phyloP scores from a whole-genome alignment of 2,888 invertebrate species.

The Eupithecia tripunctaria region DNA sequence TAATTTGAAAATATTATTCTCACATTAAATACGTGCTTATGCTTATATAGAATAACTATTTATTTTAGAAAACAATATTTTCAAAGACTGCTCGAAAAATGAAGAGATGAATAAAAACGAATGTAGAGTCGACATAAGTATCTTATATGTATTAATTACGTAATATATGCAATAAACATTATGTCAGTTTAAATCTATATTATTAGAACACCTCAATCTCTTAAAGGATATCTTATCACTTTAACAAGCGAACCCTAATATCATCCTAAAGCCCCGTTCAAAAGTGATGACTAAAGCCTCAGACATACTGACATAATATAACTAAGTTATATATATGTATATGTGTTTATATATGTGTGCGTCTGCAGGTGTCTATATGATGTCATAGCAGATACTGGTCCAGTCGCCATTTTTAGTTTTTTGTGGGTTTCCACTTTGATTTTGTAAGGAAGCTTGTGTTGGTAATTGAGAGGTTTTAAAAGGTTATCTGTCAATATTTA shows the following conservation, averaged over 20 bases:
- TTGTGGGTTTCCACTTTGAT: conserved; percentile 42
- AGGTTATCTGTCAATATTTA: not conserved
- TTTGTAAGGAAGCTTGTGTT: conserved; percentile 34
- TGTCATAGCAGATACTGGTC: conserved; percentile 71
- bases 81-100: not conserved
- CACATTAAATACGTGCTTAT: not conserved
- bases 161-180: too few relatives aligned
- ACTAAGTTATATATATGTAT: conserved; percentile 26
- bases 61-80: not conserved
- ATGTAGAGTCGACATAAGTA: not conserved
- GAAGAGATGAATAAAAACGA: not conserved
- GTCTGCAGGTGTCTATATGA: conserved; percentile 67
- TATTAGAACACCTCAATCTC: not conserved
- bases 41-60: not conserved
- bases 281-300: conserved; percentile 23
- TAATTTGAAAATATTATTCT: conserved; percentile 34
- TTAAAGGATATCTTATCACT: not conserved
- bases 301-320: conserved; percentile 42
- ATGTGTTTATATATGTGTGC: conserved; percentile 45
- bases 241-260: not conserved
- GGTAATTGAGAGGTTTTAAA: conserved; percentile 23
- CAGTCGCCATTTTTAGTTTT: conserved; percentile 45
- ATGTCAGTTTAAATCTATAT: too few relatives aligned
- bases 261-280: not conserved
- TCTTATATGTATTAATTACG: too few relatives aligned